These are phyloP conservation scores for Parazoanthus atlanticus DNA, from an alignment of 92 coral and sea anemone species.

Conservation along the genomic window DNA sequence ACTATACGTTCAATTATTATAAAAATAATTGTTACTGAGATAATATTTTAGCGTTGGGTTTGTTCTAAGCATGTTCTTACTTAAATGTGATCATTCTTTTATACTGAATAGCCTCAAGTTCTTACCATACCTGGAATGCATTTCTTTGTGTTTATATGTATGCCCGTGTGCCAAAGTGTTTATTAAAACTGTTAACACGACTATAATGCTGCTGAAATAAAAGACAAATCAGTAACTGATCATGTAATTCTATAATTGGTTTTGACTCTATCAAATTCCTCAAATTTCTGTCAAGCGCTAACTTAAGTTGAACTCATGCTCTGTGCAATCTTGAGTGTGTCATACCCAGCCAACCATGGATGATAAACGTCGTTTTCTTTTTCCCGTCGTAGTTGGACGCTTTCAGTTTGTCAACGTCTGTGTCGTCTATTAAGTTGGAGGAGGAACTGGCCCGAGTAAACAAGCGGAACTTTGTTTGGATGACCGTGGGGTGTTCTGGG, in stretches of 20 bases:
- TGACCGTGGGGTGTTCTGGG: conserved; percentile 60
- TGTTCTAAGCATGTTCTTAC: background rate
- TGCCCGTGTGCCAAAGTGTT: no score
- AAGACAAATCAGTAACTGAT: no score
- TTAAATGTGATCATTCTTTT: no score
- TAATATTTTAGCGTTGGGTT: background rate
- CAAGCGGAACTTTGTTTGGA: conserved; percentile 70
- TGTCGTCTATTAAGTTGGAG: conserved; percentile 59
- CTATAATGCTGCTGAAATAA: no score
- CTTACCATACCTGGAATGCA: no score
- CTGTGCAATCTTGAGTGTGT: background rate
- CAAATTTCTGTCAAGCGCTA: no score
- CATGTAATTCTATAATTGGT: no score
- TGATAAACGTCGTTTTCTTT: conserved; percentile 58
- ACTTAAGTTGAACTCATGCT: background rate
- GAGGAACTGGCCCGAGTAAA: conserved; percentile 65
- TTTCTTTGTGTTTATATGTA: no score
- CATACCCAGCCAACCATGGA: conserved; percentile 73
- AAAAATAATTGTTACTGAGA: background rate
- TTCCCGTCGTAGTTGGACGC: conserved; percentile 60
- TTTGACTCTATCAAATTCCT: no score
- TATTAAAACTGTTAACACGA: no score
- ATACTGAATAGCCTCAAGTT: no score
- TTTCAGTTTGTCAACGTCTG: conserved; percentile 46
- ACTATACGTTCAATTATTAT: background rate